A percentile compares a stretch with the other conserved stretches of the same genome.
Conservation (phyloP, 2,797 vertebrate species). For the Rhinoraja longicauda region DNA sequence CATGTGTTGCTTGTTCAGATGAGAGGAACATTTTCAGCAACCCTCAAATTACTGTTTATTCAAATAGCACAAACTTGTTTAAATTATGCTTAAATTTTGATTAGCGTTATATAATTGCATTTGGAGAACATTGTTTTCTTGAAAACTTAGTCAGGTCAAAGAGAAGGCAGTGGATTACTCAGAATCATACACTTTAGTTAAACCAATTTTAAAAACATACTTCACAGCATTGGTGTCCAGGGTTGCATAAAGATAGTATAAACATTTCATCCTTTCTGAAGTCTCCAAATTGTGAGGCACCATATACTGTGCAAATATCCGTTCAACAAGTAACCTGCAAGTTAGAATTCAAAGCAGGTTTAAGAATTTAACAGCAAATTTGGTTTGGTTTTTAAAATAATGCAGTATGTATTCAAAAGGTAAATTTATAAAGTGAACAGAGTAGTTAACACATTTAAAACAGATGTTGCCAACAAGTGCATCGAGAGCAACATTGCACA, state of each 20-base stretch:
- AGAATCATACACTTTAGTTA: background rate
- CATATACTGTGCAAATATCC: conserved; percentile 96
- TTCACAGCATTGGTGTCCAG: conserved; percentile 92
- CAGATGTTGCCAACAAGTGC: background rate
- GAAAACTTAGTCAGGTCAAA: background rate
- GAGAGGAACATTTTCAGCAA: background rate
- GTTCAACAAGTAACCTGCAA: conserved; percentile 85
- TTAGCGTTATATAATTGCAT: background rate
- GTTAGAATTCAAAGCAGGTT: conserved; percentile 20
- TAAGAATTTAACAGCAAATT: background rate
- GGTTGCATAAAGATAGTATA: conserved; percentile 93
- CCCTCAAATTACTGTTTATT: background rate
- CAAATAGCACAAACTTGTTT: background rate
- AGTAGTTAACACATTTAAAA: background rate
- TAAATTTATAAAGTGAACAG: background rate
- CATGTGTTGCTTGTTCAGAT: background rate
- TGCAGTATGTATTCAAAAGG: background rate
- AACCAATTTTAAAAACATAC: conserved; percentile 59
- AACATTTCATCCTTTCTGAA: conserved; percentile 89
- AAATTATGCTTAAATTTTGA: background rate
- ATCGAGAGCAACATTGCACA: background rate
- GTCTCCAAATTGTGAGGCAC: conserved; percentile 95
- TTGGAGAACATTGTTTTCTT: too few species aligned
- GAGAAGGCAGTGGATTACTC: background rate
- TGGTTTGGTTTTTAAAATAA: background rate